Conservation (phyloP, 1,140 invertebrate species). For the Cephus cinctus region DNA sequence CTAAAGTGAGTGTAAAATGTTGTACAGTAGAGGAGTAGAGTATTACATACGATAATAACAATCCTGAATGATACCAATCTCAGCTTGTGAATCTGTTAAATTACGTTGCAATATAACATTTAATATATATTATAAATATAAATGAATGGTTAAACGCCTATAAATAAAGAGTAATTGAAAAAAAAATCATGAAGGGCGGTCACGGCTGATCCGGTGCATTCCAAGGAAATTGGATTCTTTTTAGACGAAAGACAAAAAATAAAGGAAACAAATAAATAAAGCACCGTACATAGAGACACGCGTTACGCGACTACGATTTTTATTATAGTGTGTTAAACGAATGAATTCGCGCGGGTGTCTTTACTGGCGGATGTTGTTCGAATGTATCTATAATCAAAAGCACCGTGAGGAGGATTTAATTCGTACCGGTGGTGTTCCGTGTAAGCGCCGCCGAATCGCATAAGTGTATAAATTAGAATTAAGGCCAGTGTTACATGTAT, state of each 20-base stretch:
- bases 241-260: neutral
- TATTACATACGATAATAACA: conserved; percentile 42
- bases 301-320: too few species aligned
- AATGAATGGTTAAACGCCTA: conserved; percentile 18
- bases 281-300: neutral
- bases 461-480: conserved; percentile 55
- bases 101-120: conserved; percentile 53
- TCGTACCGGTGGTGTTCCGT: conserved; percentile 20
- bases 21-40: conserved; percentile 54
- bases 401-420: conserved; percentile 25
- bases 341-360: too few species aligned
- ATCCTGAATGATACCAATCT: conserved; percentile 53
- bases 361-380: too few species aligned
- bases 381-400: conserved; percentile 13
- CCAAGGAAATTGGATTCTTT: too few species aligned
- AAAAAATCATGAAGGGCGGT: too few species aligned
- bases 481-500: conserved; percentile 58
- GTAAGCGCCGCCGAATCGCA: conserved; percentile 20
- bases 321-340: too few species aligned
- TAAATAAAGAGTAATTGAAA: conserved; percentile 35
- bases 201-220: too few species aligned
- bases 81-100: conserved; percentile 55
- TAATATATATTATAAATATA: conserved; percentile 39
- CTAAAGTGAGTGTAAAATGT: conserved; percentile 55
- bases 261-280: neutral